Base-by-base conservation (phyloP, 2,113 vertebrate genomes). In the Sisor rabdophorus region DNA sequence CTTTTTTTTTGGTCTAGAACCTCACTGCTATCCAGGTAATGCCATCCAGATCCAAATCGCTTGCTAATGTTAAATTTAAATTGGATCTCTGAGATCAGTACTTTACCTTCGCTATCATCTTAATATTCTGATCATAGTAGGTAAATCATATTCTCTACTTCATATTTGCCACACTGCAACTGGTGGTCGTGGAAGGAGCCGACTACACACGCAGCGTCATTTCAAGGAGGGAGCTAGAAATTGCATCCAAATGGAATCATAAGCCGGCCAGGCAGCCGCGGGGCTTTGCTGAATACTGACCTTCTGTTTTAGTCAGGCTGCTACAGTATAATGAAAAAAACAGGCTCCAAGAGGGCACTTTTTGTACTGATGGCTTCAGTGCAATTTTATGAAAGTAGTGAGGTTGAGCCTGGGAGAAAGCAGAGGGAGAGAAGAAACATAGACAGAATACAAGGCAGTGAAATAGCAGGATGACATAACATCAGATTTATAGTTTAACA, bases 281-380 rank as follows among this genome's bases (percentile, higher is more conserved):
- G 83, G 83, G 86, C 88, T 90, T 88, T 87, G 86, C 86, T 87
- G 85, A 90, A 85, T 84, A 87, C 82, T 91, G 90, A 91, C 88
- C 89, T 88, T 89, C 86, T 89, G 88, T 89, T 89, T 90, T 84
- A 88, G 85, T 81, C 81, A 75, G 84, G 86, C 81, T 85, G 84
- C 89, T 87, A 88, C 84, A 85, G 85, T 87, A 81, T 90, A 89
- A 91, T 90, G 89, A 90, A 88, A 89, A n/a, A 88, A 85, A 78
- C 87, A 85, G 84, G 80, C 76, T 81, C 78, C 74, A 82, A 86
- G 86, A 84, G 82, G 86, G 76, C 85, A 84, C 80, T 44, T 79
- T 32, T 79, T 74, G 44, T 65, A 54, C 60, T 11, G 79, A 59
- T 55, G 71, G 77, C 28, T 68, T 80, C 84, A 75, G 63, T 83